These are phyloP conservation scores for Papilio aristodemus DNA, from an alignment of 1,140 invertebrate genomes.

Conservation along the genomic window DNA sequence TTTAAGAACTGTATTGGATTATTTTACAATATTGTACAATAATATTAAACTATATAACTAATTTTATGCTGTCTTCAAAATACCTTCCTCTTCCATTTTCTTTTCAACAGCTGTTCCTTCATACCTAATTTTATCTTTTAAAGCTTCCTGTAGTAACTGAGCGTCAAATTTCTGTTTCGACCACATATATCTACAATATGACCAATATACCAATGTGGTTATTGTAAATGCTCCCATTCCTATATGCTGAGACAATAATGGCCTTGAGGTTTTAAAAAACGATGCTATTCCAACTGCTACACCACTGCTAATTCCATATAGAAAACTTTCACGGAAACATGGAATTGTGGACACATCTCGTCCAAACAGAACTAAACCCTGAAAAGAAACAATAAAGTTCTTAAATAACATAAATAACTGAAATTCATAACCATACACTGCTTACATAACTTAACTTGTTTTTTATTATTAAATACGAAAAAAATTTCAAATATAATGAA, in stretches of 20 bases:
- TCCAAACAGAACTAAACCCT: conserved; percentile 80
- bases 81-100: conserved; percentile 66
- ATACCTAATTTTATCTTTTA: conserved; percentile 74
- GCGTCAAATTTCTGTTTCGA: conserved; percentile 79
- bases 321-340: conserved; percentile 83
- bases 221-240: conserved; percentile 80
- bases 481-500: too few relatives aligned
- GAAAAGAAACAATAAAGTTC: conserved; percentile 44
- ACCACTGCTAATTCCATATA: conserved; percentile 82
- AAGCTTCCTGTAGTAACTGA: conserved; percentile 71
- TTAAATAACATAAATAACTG: too few relatives aligned
- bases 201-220: conserved; percentile 82
- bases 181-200: conserved; percentile 79
- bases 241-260: conserved; percentile 77
- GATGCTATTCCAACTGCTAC: conserved; percentile 80
- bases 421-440: too few relatives aligned
- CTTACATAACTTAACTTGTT: too few relatives aligned
- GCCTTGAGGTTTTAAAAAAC: conserved; percentile 84
- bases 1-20: background rate
- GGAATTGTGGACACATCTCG: conserved; percentile 83
- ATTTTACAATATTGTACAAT: conserved; percentile 6
- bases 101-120: conserved; percentile 75
- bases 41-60: background rate
- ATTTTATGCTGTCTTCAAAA: conserved; percentile 63
- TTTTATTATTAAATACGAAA: too few relatives aligned